These are phyloP conservation scores for Hirtodrosophila confusa DNA, from an alignment of 2,888 invertebrate species.

Conservation along the genomic window DNA sequence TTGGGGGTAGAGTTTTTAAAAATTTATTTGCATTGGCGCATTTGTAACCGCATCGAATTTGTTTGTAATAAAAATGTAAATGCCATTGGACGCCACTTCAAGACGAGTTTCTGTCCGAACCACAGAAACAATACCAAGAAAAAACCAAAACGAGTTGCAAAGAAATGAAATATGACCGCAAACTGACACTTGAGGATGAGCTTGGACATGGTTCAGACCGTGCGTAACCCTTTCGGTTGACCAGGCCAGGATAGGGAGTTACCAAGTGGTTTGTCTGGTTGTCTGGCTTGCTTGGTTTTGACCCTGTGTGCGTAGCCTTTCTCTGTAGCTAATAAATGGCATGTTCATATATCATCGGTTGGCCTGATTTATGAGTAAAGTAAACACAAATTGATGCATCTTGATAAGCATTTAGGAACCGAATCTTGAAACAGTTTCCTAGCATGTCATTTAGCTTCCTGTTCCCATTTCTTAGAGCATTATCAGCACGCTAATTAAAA, in stretches of 20 bases:
- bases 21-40: conserved; percentile 74
- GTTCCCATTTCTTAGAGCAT: conserved; percentile 2
- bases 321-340: conserved; percentile 49
- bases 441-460: conserved; percentile 5
- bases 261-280: conserved; percentile 69
- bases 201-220: conserved; percentile 21
- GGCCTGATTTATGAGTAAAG: conserved; percentile 51
- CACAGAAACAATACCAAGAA: conserved; percentile 22
- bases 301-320: conserved; percentile 15
- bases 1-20: conserved; percentile 35
- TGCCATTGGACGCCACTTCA: conserved; percentile 71
- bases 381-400: conserved; percentile 30
- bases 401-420: conserved; percentile 26
- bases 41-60: conserved; percentile 79
- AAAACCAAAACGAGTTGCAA: conserved; percentile 48
- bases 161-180: conserved; percentile 77
- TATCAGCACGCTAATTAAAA: conserved; percentile 50
- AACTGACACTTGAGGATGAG: conserved; percentile 65
- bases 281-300: conserved; percentile 18
- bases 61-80: conserved; percentile 80
- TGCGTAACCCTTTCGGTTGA: conserved; percentile 61
- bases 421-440: conserved; percentile 5
- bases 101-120: conserved; percentile 50
- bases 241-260: conserved; percentile 39
- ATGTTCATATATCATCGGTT: conserved; percentile 47